Conservation (phyloP, 2,113 vertebrate species). For the Bettongia penicillata region DNA sequence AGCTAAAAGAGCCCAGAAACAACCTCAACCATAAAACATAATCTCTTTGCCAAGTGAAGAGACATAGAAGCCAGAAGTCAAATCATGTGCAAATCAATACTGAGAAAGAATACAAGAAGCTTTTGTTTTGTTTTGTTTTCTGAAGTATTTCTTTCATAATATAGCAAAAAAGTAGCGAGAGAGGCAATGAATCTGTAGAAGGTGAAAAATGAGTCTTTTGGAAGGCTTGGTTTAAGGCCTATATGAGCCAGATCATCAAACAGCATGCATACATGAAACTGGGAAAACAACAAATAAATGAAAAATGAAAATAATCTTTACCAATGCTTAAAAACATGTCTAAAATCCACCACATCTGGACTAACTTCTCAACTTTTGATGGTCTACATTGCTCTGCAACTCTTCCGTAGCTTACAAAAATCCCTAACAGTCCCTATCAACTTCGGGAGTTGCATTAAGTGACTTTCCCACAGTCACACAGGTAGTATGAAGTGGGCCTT, state of each 20-base stretch:
- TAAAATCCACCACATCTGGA: background rate
- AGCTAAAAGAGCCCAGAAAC: background rate
- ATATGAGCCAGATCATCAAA: background rate
- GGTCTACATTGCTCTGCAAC: background rate
- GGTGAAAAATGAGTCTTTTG: background rate
- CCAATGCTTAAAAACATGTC: background rate
- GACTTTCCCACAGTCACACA: background rate
- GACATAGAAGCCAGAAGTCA: background rate
- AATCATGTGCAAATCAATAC: background rate
- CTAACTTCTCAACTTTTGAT: background rate
- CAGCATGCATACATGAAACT: background rate
- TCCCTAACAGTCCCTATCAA: background rate
- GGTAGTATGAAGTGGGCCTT: background rate
- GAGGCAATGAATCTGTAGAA: background rate
- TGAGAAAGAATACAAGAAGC: background rate
- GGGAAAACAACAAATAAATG: background rate
- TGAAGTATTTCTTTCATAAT: too few relatives aligned
- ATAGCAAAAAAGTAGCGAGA: background rate
- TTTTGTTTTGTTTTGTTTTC: background rate
- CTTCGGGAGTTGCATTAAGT: background rate
- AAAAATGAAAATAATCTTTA: background rate
- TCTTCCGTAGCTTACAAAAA: background rate
- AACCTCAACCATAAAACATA: background rate
- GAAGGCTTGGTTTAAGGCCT: background rate
- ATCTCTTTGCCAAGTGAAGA: background rate